phyloP scores from a whole-genome alignment of 1,140 invertebrate species.

The Trachymyrmex septentrionalis region DNA sequence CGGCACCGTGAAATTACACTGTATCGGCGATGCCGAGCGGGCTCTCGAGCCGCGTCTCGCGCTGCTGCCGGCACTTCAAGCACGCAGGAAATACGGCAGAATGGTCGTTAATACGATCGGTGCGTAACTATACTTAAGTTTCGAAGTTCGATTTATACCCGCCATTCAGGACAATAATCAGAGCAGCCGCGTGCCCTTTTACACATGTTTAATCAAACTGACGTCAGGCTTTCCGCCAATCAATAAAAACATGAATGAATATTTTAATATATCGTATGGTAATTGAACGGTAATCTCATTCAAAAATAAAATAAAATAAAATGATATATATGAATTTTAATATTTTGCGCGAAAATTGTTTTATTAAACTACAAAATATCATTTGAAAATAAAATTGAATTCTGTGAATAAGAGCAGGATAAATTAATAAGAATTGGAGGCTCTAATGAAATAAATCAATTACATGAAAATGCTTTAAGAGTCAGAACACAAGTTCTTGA shows the following conservation, averaged over 20 bases:
- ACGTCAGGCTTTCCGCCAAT: not conserved
- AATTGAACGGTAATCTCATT: not conserved
- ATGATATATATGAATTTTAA: not conserved
- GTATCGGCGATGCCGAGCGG: slow-evolving; percentile 41
- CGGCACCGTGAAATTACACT: slow-evolving; percentile 71
- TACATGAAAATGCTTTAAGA: too few species aligned
- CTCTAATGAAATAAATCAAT: too few species aligned
- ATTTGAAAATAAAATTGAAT: not conserved
- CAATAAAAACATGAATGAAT: not conserved
- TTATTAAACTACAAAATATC: not conserved
- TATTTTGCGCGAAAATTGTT: not conserved
- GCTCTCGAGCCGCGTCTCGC: slow-evolving; percentile 58
- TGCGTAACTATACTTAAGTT: slow-evolving; percentile 28
- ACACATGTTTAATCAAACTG: slow-evolving; percentile 23
- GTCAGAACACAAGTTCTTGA: too few species aligned
- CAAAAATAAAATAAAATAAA: not conserved
- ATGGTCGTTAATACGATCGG: slow-evolving; percentile 68
- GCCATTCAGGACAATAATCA: slow-evolving; percentile 33
- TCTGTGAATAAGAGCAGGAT: not conserved
- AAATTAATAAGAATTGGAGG: too few species aligned
- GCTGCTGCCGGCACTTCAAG: slow-evolving; percentile 49
- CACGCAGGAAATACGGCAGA: slow-evolving; percentile 67
- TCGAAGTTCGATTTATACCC: slow-evolving; percentile 43
- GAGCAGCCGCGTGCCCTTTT: slow-evolving; percentile 20
- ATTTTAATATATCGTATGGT: not conserved